phyloP scores from a whole-genome alignment of 2,888 invertebrate genomes.

The Seladonia tumulorum region DNA sequence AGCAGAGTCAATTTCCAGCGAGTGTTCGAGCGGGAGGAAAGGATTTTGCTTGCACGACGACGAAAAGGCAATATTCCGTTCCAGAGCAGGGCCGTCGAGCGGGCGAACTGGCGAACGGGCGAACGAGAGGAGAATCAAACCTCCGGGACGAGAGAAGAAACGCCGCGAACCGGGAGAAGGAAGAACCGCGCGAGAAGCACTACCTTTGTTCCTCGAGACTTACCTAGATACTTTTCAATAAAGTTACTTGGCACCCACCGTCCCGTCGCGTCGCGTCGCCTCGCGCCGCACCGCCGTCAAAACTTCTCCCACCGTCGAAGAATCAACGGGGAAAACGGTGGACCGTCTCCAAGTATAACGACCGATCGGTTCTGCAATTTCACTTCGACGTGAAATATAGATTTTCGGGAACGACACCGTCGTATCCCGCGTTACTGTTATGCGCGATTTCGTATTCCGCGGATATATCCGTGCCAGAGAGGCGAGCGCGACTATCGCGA shows the following conservation, averaged over 20 bases:
- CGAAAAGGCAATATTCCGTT: slow-evolving; percentile 74
- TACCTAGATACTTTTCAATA: slow-evolving; percentile 74
- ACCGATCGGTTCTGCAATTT: slow-evolving; percentile 56
- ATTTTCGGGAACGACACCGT: slow-evolving; percentile 41
- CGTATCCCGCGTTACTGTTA: slow-evolving; percentile 30
- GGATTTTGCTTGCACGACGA: slow-evolving; percentile 74
- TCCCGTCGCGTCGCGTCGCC: slow-evolving; percentile 34
- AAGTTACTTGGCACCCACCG: slow-evolving; percentile 70
- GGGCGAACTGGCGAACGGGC: slow-evolving; percentile 19
- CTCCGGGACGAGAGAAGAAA: slow-evolving; percentile 20
- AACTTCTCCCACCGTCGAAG: slow-evolving; percentile 57
- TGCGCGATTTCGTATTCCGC: slow-evolving; percentile 53
- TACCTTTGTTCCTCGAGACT: slow-evolving; percentile 70
- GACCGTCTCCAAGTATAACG: slow-evolving; percentile 56
- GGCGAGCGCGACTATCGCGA: slow-evolving; percentile 43
- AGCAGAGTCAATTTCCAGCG: slow-evolving; percentile 74
- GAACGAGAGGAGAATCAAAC: slow-evolving; percentile 2
- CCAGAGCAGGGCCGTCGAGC: slow-evolving; percentile 53
- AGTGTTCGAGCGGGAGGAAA: slow-evolving; percentile 73
- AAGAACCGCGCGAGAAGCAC: slow-evolving; percentile 41
- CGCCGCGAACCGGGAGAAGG: slow-evolving; percentile 21
- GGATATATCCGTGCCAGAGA: slow-evolving; percentile 46
- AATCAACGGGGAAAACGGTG: slow-evolving; percentile 37
- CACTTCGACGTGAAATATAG: slow-evolving; percentile 46
- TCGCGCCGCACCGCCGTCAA: slow-evolving; percentile 49